Percentiles rank a stretch among this genome's conserved stretches.
Conservation (phyloP, 2,113 vertebrate genomes). For the Lynx canadensis region DNA sequence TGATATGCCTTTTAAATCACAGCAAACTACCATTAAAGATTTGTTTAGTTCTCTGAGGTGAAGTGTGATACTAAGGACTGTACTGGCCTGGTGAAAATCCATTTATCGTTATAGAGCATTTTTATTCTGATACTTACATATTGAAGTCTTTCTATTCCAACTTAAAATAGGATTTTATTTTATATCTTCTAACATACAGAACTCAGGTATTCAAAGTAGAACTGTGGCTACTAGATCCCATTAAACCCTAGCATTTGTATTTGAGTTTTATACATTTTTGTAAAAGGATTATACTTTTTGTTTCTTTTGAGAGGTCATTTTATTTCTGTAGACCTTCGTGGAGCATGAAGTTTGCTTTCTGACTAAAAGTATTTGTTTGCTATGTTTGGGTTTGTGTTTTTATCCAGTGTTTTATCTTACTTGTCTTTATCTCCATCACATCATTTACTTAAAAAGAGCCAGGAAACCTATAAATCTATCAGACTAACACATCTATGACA, state of each 20-base stretch:
- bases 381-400: neutral
- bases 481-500: neutral
- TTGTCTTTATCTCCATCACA: neutral
- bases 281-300: neutral
- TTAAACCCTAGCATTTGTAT: neutral
- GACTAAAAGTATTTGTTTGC: neutral
- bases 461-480: neutral
- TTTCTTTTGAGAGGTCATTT: neutral
- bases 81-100: neutral
- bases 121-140: neutral
- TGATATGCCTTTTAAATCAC: neutral
- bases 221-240: neutral
- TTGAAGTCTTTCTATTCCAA: conserved; percentile 7
- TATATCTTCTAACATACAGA: neutral
- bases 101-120: neutral
- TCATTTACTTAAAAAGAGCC: conserved; percentile 28
- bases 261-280: neutral
- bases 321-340: neutral
- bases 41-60: conserved; percentile 22
- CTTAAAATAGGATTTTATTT: conserved; percentile 49
- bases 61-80: neutral
- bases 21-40: neutral
- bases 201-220: conserved; percentile 31
- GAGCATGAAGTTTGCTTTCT: conserved; percentile 33
- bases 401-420: neutral